phyloP scores from a whole-genome alignment of 30 jellyfish, hydroid and myxozoan genomes.

The Hydractinia symbiolongicarpus region DNA sequence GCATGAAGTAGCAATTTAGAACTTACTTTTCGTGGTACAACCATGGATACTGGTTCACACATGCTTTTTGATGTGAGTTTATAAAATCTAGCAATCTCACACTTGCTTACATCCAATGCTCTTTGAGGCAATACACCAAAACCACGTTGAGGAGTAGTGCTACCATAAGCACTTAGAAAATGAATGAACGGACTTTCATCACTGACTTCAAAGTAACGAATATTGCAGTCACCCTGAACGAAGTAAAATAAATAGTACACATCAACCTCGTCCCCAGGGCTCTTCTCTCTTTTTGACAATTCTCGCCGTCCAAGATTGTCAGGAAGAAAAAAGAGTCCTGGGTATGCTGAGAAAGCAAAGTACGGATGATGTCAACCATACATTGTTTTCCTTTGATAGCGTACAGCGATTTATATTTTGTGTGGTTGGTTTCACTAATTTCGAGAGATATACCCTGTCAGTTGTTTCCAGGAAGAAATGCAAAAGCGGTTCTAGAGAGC shows the following conservation, averaged over 20 bases:
- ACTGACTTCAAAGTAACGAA: slow-evolving; percentile 67
- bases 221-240: slow-evolving; percentile 81
- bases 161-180: slow-evolving; percentile 50
- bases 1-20: not conserved
- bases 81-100: slow-evolving; percentile 72
- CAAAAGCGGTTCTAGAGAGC: too few species aligned
- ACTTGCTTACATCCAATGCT: slow-evolving; percentile 58
- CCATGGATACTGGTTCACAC: slow-evolving; percentile 86
- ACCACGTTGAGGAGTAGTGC: slow-evolving; percentile 79
- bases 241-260: not conserved
- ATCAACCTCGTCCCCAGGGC: too few species aligned
- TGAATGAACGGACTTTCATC: slow-evolving; percentile 48
- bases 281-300: too few species aligned
- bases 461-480: too few species aligned
- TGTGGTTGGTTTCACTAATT: too few species aligned
- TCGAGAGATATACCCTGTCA: too few species aligned
- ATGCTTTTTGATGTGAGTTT: slow-evolving; percentile 54
- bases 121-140: slow-evolving; percentile 67
- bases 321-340: too few species aligned
- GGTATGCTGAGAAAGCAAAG: too few species aligned
- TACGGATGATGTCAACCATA: too few species aligned
- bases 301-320: too few species aligned
- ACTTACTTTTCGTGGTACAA: slow-evolving; percentile 81
- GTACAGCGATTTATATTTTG: too few species aligned
- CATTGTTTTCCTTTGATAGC: too few species aligned